Percentiles rank a stretch among this genome's conserved stretches.
Conservation (phyloP, 2,113 vertebrate species). For the Pterocles burchelli region DNA sequence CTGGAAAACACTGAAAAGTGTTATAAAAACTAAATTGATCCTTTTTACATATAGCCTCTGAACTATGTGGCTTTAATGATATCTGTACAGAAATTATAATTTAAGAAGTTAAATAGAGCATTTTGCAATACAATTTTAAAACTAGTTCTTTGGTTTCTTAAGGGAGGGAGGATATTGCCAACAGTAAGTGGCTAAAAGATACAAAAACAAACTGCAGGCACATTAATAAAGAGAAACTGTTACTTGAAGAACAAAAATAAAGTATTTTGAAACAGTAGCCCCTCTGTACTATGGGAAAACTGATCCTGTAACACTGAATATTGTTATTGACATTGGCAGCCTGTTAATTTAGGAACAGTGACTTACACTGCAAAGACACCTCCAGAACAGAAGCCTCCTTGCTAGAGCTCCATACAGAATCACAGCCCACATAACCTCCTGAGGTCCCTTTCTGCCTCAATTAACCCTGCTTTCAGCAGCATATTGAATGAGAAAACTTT, state of each 20-base stretch:
- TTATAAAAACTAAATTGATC: background rate
- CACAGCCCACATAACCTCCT: background rate
- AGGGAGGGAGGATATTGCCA: background rate
- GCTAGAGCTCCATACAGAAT: background rate
- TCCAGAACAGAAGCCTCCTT: background rate
- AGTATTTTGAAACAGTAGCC: background rate
- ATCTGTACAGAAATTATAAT: background rate
- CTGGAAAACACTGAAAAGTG: background rate
- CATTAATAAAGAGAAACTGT: background rate
- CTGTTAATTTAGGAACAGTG: background rate
- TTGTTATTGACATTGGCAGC: background rate
- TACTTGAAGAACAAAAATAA: background rate
- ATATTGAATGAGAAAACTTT: fast-evolving
- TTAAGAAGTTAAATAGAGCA: background rate
- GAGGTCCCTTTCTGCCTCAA: background rate
- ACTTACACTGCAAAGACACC: background rate
- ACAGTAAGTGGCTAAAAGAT: background rate
- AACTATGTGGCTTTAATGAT: background rate
- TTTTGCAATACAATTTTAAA: background rate
- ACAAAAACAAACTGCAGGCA: background rate
- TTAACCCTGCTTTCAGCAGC: background rate
- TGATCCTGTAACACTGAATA: background rate
- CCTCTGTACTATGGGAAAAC: background rate
- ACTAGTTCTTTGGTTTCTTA: background rate
- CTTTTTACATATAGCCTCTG: background rate